Percentiles rank a stretch among this genome's conserved stretches.
Conservation (phyloP, 2,797 vertebrate genomes). For the Taeniopygia guttata region DNA sequence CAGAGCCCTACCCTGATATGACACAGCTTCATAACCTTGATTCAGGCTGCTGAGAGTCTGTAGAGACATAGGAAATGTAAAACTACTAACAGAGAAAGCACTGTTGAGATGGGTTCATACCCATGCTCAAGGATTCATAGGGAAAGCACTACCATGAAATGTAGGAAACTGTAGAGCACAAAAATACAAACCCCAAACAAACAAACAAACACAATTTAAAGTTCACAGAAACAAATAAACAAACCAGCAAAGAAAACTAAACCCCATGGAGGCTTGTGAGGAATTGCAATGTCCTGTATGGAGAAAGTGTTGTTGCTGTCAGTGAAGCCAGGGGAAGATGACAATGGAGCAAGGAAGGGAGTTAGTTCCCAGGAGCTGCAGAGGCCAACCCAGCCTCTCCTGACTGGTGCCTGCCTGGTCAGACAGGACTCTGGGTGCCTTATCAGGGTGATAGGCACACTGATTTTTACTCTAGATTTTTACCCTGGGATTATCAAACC, state of each 20-base stretch:
- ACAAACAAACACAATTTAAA: background rate
- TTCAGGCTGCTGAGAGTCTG: background rate
- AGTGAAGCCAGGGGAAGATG: background rate
- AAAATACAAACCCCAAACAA: background rate
- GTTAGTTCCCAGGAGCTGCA: background rate
- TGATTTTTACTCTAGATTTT: background rate
- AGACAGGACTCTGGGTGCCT: background rate
- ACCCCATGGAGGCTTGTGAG: background rate
- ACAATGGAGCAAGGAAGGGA: background rate
- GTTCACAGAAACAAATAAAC: background rate
- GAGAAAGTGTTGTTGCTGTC: background rate
- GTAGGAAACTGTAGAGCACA: background rate
- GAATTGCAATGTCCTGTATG: background rate
- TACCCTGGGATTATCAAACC: background rate
- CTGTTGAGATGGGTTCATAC: background rate
- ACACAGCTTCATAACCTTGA: background rate
- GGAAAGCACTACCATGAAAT: background rate
- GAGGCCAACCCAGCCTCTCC: background rate
- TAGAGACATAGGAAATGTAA: background rate
- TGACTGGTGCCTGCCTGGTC: background rate
- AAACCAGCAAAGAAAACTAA: background rate
- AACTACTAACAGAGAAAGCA: background rate
- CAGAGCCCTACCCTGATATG: background rate
- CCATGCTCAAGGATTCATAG: background rate
- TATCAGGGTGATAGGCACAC: too few species aligned